Evolutionary conservation across 2,113 vertebrate species (phyloP).

Genomic region (Climacteris rufus): DNA sequence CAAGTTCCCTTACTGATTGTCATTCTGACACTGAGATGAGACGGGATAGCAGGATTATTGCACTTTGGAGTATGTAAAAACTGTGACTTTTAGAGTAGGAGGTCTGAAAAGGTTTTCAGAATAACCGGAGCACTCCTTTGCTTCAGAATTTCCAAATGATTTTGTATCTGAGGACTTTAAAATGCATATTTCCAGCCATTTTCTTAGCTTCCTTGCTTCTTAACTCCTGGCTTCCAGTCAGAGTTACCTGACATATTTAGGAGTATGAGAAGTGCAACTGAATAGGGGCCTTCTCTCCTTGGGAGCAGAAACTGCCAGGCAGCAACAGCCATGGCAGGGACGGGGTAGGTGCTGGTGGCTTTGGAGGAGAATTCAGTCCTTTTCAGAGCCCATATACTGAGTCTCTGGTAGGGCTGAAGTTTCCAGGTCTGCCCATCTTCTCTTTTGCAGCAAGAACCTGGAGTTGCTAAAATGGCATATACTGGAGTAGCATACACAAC

Average conservation of each 20-base stretch:
- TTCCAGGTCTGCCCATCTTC: background rate
- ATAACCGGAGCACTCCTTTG: background rate
- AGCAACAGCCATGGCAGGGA: background rate
- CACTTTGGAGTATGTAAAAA: background rate
- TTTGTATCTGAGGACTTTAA: background rate
- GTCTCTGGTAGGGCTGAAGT: background rate
- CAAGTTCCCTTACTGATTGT: background rate
- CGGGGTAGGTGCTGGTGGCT: background rate
- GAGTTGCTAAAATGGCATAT: background rate
- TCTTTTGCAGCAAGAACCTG: background rate
- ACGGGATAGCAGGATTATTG: background rate
- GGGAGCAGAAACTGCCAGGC: background rate
- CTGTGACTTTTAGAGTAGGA: background rate
- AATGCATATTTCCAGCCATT: background rate
- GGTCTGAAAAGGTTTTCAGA: background rate
- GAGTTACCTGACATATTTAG: background rate
- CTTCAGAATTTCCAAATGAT: background rate
- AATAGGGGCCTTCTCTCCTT: background rate
- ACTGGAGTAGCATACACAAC: background rate
- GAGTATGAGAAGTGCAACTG: background rate
- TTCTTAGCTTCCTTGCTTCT: background rate
- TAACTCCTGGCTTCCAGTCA: background rate
- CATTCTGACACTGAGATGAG: background rate
- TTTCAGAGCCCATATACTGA: background rate
- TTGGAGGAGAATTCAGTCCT: background rate